These are phyloP conservation scores for Dinoponera quadriceps DNA, from an alignment of 1,140 invertebrate species.

Conservation along the genomic window DNA sequence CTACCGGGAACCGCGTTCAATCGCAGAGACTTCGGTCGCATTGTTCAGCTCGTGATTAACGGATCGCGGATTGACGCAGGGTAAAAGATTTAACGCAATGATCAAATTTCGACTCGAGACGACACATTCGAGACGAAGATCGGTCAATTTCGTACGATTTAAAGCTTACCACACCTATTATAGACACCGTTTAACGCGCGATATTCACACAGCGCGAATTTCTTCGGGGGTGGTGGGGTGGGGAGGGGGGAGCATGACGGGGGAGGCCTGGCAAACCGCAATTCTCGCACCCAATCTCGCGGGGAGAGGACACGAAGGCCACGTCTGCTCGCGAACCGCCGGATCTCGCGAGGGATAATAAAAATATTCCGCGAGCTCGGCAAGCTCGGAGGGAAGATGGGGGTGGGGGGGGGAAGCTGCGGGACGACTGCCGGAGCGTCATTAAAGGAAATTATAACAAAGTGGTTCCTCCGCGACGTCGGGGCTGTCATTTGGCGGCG, in stretches of 20 bases:
- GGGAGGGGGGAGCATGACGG: too few species aligned
- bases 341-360: constrained; percentile 67
- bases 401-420: constrained; percentile 40
- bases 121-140: too few species aligned
- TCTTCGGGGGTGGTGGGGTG: too few species aligned
- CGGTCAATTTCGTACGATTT: too few species aligned
- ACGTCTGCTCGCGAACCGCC: constrained; percentile 52
- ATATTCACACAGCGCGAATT: constrained; percentile 6
- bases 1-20: background rate
- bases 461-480: constrained; percentile 72
- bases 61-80: background rate
- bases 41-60: background rate
- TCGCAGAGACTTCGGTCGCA: background rate
- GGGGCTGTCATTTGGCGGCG: constrained; percentile 63
- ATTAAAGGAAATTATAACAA: constrained; percentile 80
- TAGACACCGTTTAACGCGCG: too few species aligned
- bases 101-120: too few species aligned
- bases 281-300: constrained; percentile 54
- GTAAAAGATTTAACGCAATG: too few species aligned
- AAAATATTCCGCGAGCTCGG: constrained; percentile 71
- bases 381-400: too few species aligned
- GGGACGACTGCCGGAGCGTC: constrained; percentile 63
- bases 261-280: constrained; percentile 11
- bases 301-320: constrained; percentile 37
- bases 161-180: too few species aligned